These are phyloP conservation scores for Oryctes rhinoceros DNA, from an alignment of 1,140 invertebrate genomes.

Conservation along the genomic window DNA sequence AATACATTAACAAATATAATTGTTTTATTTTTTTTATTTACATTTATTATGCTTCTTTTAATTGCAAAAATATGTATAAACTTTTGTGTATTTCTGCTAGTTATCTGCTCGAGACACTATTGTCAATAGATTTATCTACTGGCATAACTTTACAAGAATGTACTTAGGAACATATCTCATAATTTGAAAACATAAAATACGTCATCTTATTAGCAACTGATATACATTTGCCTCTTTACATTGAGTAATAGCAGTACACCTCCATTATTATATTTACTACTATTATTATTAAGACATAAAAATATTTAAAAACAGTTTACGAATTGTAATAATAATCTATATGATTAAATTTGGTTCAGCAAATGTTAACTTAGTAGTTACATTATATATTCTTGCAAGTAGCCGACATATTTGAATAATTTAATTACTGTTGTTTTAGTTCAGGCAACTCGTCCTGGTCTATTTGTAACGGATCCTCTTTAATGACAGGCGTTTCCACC, in stretches of 20 bases:
- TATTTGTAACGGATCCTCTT: not conserved
- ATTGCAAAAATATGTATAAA: not conserved
- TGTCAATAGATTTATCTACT: too few relatives aligned
- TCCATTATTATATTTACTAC: not conserved
- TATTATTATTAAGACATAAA: not conserved
- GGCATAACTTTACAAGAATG: not conserved
- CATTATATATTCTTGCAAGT: not conserved
- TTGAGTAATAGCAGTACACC: too few relatives aligned
- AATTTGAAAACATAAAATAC: too few relatives aligned
- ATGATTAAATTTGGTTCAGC: not conserved
- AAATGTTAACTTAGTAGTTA: not conserved
- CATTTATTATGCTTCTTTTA: not conserved
- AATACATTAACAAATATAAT: not conserved
- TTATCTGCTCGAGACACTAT: too few relatives aligned
- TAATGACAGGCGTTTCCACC: not conserved
- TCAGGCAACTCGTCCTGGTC: not conserved
- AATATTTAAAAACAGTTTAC: not conserved
- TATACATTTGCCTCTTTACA: too few relatives aligned
- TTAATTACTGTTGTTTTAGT: constrained; percentile 57
- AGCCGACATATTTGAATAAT: constrained; percentile 45
- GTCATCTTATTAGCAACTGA: too few relatives aligned
- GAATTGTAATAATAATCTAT: not conserved
- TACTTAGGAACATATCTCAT: too few relatives aligned
- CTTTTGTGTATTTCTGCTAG: not conserved
- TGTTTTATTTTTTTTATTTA: not conserved